phyloP scores from a whole-genome alignment of 2,888 invertebrate genomes.

The Drymonia ruficornis region DNA sequence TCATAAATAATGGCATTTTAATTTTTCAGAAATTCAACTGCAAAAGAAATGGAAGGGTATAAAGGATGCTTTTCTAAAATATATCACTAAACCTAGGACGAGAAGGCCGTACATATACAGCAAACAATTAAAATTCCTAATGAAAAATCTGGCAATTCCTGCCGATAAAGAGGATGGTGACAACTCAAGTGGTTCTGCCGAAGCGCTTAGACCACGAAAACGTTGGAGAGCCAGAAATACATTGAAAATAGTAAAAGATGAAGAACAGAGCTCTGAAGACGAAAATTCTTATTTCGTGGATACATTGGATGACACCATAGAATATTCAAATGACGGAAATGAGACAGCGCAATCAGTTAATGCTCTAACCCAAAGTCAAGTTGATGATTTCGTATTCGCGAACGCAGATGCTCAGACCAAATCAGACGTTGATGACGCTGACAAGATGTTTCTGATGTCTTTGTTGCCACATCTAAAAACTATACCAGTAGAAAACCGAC shows the following conservation, averaged over 20 bases:
- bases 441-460: slow-evolving; percentile 72
- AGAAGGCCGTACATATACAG: slow-evolving; percentile 69
- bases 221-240: slow-evolving; percentile 60
- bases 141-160: no score
- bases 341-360: slow-evolving; percentile 36
- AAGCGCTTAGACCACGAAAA: slow-evolving; percentile 37
- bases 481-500: slow-evolving; percentile 65
- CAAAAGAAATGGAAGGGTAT: slow-evolving; percentile 82
- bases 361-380: slow-evolving; percentile 27
- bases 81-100: slow-evolving; percentile 61
- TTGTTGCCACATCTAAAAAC: slow-evolving; percentile 71
- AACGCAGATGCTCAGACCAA: slow-evolving; percentile 58
- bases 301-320: slow-evolving; percentile 42
- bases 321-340: slow-evolving; percentile 42
- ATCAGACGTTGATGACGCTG: slow-evolving; percentile 63
- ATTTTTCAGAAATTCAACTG: slow-evolving; percentile 68
- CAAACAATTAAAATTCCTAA: no score
- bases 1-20: not conserved
- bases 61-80: slow-evolving; percentile 73
- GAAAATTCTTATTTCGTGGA: slow-evolving; percentile 46
- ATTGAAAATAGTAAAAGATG: slow-evolving; percentile 53
- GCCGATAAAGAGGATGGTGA: slow-evolving; percentile 40
- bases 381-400: slow-evolving; percentile 70
- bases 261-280: slow-evolving; percentile 56
- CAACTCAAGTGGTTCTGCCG: slow-evolving; percentile 58